A percentile compares a stretch with the other conserved stretches of the same genome.
These are phyloP conservation scores for Ia io DNA, from an alignment of 2,113 vertebrate species.

Conservation along the genomic window DNA sequence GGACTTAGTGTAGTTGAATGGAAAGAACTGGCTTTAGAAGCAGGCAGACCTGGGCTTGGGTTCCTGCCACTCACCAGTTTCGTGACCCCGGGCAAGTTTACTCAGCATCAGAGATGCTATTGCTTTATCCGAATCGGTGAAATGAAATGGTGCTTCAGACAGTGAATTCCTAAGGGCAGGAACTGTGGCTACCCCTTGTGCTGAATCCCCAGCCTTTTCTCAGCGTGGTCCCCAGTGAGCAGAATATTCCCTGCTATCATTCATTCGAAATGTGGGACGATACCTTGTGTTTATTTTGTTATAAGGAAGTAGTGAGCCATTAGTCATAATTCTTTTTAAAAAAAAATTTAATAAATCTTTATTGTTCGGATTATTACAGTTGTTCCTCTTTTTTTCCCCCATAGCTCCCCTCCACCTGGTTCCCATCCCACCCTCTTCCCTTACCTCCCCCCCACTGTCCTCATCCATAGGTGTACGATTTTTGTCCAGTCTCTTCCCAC, in stretches of 20 bases:
- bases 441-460: too few species aligned
- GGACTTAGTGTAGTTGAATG: not conserved
- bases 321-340: not conserved
- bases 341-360: too few species aligned
- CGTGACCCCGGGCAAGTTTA: not conserved
- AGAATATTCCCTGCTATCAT: not conserved
- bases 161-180: not conserved
- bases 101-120: not conserved
- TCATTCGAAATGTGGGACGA: not conserved
- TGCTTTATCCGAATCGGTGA: not conserved
- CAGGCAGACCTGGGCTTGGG: not conserved
- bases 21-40: too few species aligned
- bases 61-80: not conserved
- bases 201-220: not conserved
- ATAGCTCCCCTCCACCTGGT: too few species aligned
- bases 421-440: too few species aligned
- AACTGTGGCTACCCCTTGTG: rapidly evolving
- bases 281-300: not conserved
- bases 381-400: too few species aligned
- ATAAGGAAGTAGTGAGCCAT: not conserved
- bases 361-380: too few species aligned
- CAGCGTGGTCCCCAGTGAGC: rapidly evolving
- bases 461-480: too few species aligned
- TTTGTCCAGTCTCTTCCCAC: too few species aligned
- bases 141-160: not conserved